Conservation (phyloP, 2,113 vertebrate species). For the Sterna hirundo region DNA sequence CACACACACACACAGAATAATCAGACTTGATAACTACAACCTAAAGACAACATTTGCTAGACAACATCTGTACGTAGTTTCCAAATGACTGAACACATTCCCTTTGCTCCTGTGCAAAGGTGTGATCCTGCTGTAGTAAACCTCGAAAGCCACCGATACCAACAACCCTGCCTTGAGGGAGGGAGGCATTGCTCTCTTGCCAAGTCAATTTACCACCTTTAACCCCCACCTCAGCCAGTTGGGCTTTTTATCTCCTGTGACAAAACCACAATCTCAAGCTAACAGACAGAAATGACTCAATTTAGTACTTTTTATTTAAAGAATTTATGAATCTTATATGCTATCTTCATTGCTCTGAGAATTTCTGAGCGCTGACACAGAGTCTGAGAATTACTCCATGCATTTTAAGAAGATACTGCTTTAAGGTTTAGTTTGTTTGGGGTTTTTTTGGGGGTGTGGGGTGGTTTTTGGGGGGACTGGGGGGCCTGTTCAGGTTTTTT, state of each 20-base stretch:
- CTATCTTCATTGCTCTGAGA: not conserved
- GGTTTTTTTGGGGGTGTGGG: rapidly evolving
- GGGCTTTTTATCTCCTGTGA: not conserved
- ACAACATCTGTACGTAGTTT: not conserved
- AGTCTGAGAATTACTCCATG: not conserved
- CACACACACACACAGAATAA: not conserved
- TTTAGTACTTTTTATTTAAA: not conserved
- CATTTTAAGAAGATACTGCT: not conserved
- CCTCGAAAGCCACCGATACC: not conserved
- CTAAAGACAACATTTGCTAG: not conserved
- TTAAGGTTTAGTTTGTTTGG: not conserved
- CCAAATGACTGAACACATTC: not conserved
- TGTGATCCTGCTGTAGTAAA: not conserved
- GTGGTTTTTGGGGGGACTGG: rapidly evolving
- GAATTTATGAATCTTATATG: not conserved
- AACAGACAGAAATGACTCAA: not conserved
- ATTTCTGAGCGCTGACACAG: not conserved
- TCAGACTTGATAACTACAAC: not conserved
- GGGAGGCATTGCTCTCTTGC: not conserved
- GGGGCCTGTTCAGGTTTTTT: not conserved
- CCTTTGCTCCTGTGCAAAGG: not conserved
- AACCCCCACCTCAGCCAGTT: not conserved
- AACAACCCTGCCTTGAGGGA: not conserved
- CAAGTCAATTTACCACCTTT: not conserved
- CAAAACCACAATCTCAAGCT: not conserved